Conservation (phyloP, 2,888 invertebrate species). For the Lasioglossum leucozonium region DNA sequence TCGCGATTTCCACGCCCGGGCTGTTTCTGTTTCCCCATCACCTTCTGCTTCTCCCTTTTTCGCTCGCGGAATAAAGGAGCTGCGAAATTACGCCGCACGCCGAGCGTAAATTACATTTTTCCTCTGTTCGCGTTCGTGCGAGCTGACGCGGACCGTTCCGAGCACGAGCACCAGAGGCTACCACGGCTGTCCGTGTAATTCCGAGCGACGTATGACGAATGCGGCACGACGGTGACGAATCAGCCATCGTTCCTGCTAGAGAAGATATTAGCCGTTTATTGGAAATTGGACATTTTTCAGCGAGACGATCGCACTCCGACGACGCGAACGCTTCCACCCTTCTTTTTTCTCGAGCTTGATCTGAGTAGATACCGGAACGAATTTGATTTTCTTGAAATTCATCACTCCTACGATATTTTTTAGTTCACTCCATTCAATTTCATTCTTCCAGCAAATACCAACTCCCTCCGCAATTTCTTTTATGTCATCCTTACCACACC, state of each 20-base stretch:
- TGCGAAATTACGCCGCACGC: slow-evolving; percentile 29
- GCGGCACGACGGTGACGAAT: background rate
- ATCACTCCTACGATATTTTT: background rate
- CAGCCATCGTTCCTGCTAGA: background rate
- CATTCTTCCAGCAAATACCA: no score
- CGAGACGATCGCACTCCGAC: background rate
- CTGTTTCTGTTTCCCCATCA: no score
- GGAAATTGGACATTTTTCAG: background rate
- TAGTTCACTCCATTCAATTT: no score
- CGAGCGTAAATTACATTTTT: slow-evolving; percentile 25
- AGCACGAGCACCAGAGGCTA: background rate
- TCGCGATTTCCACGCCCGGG: background rate
- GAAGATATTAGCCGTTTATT: slow-evolving; percentile 6
- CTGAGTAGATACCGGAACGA: background rate
- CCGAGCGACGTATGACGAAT: background rate
- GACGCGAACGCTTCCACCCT: background rate
- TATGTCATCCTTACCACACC: no score
- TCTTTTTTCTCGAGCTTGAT: background rate
- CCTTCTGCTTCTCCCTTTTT: background rate
- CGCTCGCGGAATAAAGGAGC: background rate
- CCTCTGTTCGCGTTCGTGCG: background rate
- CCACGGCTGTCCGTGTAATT: background rate
- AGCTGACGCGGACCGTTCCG: background rate
- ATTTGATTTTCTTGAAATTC: background rate
- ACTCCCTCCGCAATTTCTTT: background rate